phyloP scores from a whole-genome alignment of 2,797 vertebrate species.

The Aeoliscus strigatus region DNA sequence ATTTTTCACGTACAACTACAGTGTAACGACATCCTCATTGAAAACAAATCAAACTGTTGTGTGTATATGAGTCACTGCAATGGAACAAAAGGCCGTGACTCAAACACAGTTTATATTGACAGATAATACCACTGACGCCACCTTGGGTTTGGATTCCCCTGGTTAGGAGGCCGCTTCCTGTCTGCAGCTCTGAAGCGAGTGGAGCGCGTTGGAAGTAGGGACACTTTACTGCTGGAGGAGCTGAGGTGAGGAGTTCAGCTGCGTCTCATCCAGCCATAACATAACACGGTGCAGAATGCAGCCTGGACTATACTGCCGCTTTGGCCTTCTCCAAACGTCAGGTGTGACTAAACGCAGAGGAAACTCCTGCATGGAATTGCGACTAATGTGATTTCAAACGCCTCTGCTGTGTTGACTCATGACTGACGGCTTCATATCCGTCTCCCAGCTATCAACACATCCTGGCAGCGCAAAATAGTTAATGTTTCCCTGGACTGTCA shows the following conservation, averaged over 20 bases:
- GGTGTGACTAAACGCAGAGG: constrained; percentile 34
- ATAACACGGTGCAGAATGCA: constrained; percentile 57
- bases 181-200: too few species aligned
- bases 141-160: too few species aligned
- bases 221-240: constrained; percentile 24
- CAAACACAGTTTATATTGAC: too few species aligned
- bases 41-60: too few species aligned
- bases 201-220: too few species aligned
- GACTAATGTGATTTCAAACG: constrained; percentile 32
- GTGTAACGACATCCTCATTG: too few species aligned
- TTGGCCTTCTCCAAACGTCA: constrained; percentile 33
- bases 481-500: constrained; percentile 69
- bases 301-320: constrained; percentile 20
- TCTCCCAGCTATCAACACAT: constrained; percentile 39
- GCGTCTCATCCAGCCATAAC: constrained; percentile 46
- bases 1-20: too few species aligned
- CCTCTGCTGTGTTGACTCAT: constrained; percentile 34
- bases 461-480: constrained; percentile 60
- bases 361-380: constrained; percentile 60
- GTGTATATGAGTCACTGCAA: too few species aligned
- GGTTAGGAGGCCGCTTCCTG: too few species aligned
- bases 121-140: too few species aligned
- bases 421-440: constrained; percentile 69
- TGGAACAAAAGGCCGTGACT: too few species aligned
- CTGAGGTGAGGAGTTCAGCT: constrained; percentile 44